Conservation (phyloP, 2,797 vertebrate species). For the Acanthopagrus latus region DNA sequence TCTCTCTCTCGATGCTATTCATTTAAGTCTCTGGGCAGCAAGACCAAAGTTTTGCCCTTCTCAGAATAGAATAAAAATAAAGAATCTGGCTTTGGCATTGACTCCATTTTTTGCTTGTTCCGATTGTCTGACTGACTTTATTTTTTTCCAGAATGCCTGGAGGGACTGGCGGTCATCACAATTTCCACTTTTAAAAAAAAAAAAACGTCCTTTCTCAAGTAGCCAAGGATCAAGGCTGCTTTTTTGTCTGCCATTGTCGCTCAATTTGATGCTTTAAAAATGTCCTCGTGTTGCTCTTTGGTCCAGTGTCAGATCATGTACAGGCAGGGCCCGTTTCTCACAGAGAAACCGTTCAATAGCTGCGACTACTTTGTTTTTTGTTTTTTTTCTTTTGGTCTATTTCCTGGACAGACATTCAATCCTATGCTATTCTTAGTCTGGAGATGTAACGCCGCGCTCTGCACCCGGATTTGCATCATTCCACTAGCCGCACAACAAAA, state of each 20-base stretch:
- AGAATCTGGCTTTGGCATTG: slow-evolving; percentile 38
- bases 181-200: slow-evolving; percentile 22
- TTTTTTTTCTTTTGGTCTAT: slow-evolving; percentile 2
- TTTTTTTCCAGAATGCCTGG: slow-evolving; percentile 38
- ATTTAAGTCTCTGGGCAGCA: slow-evolving; percentile 63
- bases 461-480: slow-evolving; percentile 57
- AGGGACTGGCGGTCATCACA: slow-evolving; percentile 40
- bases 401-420: slow-evolving; percentile 33
- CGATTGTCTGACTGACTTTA: slow-evolving; percentile 44
- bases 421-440: slow-evolving; percentile 33
- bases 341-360: background rate
- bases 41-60: slow-evolving; percentile 69
- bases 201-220: slow-evolving; percentile 40
- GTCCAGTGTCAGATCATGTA: slow-evolving; percentile 43
- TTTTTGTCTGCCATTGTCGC: slow-evolving; percentile 37
- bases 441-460: slow-evolving; percentile 31
- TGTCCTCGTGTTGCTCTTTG: slow-evolving; percentile 30
- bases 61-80: slow-evolving; percentile 38
- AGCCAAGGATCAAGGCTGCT: slow-evolving; percentile 54
- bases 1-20: slow-evolving; percentile 53
- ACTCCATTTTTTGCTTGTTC: slow-evolving; percentile 56
- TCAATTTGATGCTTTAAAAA: slow-evolving; percentile 46
- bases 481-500: slow-evolving; percentile 61
- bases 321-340: slow-evolving; percentile 49
- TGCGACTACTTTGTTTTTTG: slow-evolving; percentile 7